phyloP scores from a whole-genome alignment of 2,113 vertebrate genomes.

The Peromyscus polionotus region DNA sequence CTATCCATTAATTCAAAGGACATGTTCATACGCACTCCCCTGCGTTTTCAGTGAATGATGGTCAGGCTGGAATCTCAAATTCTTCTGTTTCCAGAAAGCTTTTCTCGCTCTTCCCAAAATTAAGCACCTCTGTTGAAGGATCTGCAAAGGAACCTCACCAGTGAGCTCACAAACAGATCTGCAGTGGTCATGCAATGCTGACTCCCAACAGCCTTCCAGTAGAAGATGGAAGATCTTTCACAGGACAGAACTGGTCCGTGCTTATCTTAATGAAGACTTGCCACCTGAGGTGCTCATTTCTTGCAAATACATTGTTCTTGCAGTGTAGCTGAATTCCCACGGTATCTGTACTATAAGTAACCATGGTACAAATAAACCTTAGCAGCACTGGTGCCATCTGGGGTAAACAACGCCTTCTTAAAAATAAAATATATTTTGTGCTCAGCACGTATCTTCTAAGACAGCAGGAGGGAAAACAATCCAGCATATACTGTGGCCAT shows the following conservation, averaged over 20 bases:
- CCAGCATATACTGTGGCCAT: neutral
- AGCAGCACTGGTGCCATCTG: conserved; percentile 45
- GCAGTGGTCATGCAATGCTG: neutral
- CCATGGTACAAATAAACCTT: conserved; percentile 60
- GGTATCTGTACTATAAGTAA: conserved; percentile 26
- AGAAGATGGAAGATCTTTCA: neutral
- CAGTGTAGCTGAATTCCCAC: neutral
- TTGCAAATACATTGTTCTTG: conserved; percentile 50
- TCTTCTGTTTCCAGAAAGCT: conserved; percentile 30
- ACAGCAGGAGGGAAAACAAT: conserved; percentile 59
- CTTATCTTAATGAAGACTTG: conserved; percentile 60
- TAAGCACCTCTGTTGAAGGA: conserved; percentile 14
- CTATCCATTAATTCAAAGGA: conserved; percentile 72
- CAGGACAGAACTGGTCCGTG: neutral
- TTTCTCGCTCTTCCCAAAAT: conserved; percentile 39
- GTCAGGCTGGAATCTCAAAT: conserved; percentile 48
- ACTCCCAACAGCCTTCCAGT: neutral
- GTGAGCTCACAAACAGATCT: conserved; percentile 6
- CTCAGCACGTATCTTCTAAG: conserved; percentile 50
- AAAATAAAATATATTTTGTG: conserved; percentile 76
- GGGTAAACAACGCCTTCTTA: conserved; percentile 76
- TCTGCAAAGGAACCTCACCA: conserved; percentile 5
- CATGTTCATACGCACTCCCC: conserved; percentile 25
- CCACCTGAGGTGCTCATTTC: conserved; percentile 39
- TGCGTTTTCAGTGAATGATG: conserved; percentile 60